Evolutionary conservation across 1,140 invertebrate genomes (phyloP).

Genomic region (Dryas iulia): DNA sequence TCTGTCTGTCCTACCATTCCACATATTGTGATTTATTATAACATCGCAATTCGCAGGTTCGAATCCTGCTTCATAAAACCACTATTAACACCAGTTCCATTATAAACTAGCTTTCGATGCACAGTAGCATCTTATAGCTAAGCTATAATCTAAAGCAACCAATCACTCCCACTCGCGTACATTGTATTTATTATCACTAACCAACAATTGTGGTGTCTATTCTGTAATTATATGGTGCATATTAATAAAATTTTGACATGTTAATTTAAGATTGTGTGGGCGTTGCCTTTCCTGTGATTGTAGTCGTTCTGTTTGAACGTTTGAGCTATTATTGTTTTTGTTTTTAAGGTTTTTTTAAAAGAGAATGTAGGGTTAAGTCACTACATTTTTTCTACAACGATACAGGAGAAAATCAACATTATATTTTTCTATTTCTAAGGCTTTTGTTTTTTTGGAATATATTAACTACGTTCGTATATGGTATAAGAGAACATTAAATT

Average conservation of each 20-base stretch:
- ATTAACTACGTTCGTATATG: no score
- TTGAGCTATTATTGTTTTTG: not conserved
- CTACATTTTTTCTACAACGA: no score
- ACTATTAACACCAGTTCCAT: not conserved
- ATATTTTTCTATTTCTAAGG: no score
- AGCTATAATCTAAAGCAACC: constrained; percentile 39
- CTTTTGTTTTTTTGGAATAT: no score
- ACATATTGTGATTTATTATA: no score
- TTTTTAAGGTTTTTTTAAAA: no score
- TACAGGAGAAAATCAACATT: no score
- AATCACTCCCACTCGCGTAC: constrained; percentile 37
- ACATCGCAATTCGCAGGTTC: no score
- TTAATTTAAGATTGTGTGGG: constrained; percentile 38
- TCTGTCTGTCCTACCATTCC: no score
- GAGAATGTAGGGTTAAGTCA: no score
- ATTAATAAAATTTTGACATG: constrained; percentile 48
- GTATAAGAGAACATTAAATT: no score
- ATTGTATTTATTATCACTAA: constrained; percentile 14
- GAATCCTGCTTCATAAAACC: no score
- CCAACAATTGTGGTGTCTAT: constrained; percentile 32
- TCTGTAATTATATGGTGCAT: constrained; percentile 43
- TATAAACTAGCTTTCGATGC: not conserved
- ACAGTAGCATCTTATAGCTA: constrained; percentile 23
- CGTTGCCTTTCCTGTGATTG: constrained; percentile 16
- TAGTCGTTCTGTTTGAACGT: not conserved